Percentiles rank a stretch among this genome's conserved stretches.
Evolutionary conservation across 1,140 invertebrate species (phyloP).

Genomic region (Bradysia coprophila): DNA sequence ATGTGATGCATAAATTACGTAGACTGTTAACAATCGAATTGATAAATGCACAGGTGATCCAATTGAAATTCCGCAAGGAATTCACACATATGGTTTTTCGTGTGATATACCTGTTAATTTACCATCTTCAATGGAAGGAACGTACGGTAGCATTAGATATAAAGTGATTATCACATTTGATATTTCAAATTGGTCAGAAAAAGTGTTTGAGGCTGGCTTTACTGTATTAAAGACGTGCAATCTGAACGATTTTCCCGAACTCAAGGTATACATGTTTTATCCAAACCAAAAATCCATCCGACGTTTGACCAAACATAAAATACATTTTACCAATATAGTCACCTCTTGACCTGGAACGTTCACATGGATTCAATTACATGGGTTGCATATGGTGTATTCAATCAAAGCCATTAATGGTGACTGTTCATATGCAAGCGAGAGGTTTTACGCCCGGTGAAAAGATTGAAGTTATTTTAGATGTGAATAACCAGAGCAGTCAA

Average conservation of each 20-base stretch:
- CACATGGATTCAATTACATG: too few relatives aligned
- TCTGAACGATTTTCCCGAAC: background rate
- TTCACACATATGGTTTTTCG: background rate
- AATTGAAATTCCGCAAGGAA: background rate
- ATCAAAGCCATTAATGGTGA: too few relatives aligned
- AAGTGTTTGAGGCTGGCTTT: background rate
- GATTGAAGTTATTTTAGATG: too few relatives aligned
- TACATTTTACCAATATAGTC: too few relatives aligned
- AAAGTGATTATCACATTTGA: background rate
- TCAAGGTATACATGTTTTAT: background rate
- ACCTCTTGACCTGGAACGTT: too few relatives aligned
- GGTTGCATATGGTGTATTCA: too few relatives aligned
- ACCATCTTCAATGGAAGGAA: background rate
- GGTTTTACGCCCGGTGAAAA: too few relatives aligned
- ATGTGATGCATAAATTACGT: too few relatives aligned
- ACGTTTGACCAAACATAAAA: too few relatives aligned
- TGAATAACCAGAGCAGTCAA: too few relatives aligned
- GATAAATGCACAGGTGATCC: background rate
- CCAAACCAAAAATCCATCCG: too few relatives aligned
- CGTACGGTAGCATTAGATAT: background rate
- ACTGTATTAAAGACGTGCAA: background rate
- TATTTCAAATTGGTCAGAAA: background rate
- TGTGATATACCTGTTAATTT: background rate
- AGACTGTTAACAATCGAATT: background rate
- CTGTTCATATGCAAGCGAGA: too few relatives aligned